Evolutionary conservation across 2,888 invertebrate species (phyloP), one percentile per base, ranked within the genome.

Genomic region (Apodemia hepburni): DNA sequence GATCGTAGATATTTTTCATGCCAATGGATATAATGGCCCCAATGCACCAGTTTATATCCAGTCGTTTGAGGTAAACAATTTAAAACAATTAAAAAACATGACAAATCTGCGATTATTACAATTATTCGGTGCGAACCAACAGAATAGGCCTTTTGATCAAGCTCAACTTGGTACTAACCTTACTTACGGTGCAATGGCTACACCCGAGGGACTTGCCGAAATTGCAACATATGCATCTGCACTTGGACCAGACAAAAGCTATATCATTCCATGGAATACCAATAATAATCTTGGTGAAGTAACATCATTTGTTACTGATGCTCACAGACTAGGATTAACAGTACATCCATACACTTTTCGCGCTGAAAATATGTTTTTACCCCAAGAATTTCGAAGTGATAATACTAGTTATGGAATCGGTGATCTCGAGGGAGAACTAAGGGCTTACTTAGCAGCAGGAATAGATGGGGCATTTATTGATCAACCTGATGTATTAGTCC

Each of bases 291-390:
- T 89, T 0, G 80, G 81, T 1, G 66, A 69, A 15, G 75, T 76
- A 0, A 91, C 88, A 3, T 79, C 63, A 63, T 88, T 90, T 61
- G 85, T 91, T 0, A 64, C 66, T 7, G 80, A 88, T 58, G 87
- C 88, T 9, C 90, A 91, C 64, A 73, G 75, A 2, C 84, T 69
- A 22, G 83, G 85, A 0, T 71, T 91, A 35, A 81, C 82, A 69
- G 87, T 91, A 0, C 88, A 88, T 67, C 88, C 88, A 0, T 90
- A 85, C 67, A 89, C 89, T 1, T 90, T 90, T 69, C 82, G 89
- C 2, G 82, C 88, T 12, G 90, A 90, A 68, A 89, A 90, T 66
- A 58, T 68, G 6, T 90, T 79, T 66, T 73, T 90, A 27, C 87
- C 90, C 22, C 69, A 65, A n/a, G 83, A 89, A 63, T 87, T 76